Base-by-base conservation (phyloP, 2,113 vertebrate species). In the Siniperca chuatsi region DNA sequence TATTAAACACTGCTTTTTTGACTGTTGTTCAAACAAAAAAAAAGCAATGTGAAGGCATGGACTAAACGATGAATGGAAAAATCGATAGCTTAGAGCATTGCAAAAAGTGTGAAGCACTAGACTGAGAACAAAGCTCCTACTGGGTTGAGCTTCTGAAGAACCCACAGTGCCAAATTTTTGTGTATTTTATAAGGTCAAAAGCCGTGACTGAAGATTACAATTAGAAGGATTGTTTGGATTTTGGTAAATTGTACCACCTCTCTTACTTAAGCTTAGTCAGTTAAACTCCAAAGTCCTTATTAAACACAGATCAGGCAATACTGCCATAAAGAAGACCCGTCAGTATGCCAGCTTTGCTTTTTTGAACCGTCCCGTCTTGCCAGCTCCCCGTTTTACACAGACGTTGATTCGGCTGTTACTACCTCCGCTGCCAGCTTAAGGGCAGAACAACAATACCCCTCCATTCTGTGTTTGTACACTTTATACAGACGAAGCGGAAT, bases 141-240 rank as follows among this genome's bases (percentile, higher is more conserved):
- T 2, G 7, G 0, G 11, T 13, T 44, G 42, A 35, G 62, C 15
- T 0, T 68, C 37, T 67, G n/a, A 74, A 35, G 20, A 55, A 3
- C 18, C 20, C 18, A 33, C 12, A 23, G 1, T 21, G 37, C 18
- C 44, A 13, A 2, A n/a, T 52, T 55, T 4, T 46, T 21, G 3
- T 65, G 21, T 40, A 37, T 44, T 25, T 71, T 42, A 25, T 75
- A 68, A 46, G 20, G 68, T 62, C 44, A 62, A 37, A 77, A 25
- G n/a, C 1, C 12, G 46, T 23, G 8, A 1, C 25, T n/a, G 13
- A 2, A 16, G 29, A 66, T 72, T 23, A 5, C 16, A 48, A 11
- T 29, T 25, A 23, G 10, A 67, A 4, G 35, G 13, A 37, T 12
- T 33, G 57, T 71, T 66, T 35, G 44, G 9, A 9, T 65, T 44